Evolutionary conservation across 2,888 invertebrate genomes (phyloP).

Genomic region (Camponotus fellah): DNA sequence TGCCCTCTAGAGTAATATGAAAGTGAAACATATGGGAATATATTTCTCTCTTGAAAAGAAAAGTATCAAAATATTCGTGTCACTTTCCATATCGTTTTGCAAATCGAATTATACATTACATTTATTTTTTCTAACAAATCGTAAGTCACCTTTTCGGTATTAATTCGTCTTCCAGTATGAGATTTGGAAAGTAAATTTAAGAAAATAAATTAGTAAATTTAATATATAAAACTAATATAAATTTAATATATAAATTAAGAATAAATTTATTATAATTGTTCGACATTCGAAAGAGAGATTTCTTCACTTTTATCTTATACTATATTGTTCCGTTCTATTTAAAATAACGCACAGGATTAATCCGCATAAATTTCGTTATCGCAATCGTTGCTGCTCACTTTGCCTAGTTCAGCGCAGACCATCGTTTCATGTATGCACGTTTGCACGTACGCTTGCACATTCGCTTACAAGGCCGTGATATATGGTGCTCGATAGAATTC

Average conservation of each 20-base stretch:
- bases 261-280: neutral
- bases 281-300: neutral
- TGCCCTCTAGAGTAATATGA: neutral
- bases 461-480: constrained; percentile 33
- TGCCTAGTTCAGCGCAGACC: neutral
- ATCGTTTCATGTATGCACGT: neutral
- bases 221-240: too few relatives aligned
- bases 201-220: too few relatives aligned
- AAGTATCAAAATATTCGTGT: neutral
- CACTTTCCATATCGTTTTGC: neutral
- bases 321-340: neutral
- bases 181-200: neutral
- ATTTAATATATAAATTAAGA: too few relatives aligned
- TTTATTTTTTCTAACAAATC: too few relatives aligned
- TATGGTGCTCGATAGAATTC: constrained; percentile 44
- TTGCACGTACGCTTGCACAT: constrained; percentile 28
- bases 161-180: neutral
- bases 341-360: neutral
- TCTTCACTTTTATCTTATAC: neutral
- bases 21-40: neutral
- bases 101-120: neutral
- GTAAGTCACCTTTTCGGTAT: neutral
- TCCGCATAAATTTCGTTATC: constrained; percentile 14
- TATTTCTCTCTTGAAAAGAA: neutral
- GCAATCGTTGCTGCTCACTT: constrained; percentile 8